Conservation (phyloP, 2,113 vertebrate genomes). For the Nansenia antarctica region DNA sequence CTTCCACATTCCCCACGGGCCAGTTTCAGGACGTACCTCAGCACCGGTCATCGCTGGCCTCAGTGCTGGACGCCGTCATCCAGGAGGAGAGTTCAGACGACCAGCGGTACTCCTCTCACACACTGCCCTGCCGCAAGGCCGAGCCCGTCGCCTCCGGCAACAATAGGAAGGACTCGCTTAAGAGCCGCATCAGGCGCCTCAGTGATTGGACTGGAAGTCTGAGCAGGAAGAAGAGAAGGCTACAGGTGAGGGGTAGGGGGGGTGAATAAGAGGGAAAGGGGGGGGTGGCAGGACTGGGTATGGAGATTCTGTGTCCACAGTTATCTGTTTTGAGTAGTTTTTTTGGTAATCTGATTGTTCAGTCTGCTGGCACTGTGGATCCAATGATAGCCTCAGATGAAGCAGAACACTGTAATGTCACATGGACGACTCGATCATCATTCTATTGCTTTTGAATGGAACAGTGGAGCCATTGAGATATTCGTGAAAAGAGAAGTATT, state of each 20-base stretch:
- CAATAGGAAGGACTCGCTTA: conserved; percentile 85
- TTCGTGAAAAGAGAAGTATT: neutral
- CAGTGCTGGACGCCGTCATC: conserved; percentile 73
- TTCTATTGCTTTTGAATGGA: neutral
- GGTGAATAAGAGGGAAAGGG: neutral
- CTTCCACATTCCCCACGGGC: conserved; percentile 62
- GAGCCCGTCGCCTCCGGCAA: conserved; percentile 65
- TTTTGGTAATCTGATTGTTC: neutral
- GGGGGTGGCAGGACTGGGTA: neutral
- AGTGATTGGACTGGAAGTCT: conserved; percentile 96
- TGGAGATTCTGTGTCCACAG: neutral
- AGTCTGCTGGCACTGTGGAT: neutral
- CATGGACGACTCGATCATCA: neutral
- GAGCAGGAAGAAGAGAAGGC: conserved; percentile 88
- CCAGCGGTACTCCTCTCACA: conserved; percentile 78
- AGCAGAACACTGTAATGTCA: neutral
- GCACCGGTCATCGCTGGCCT: conserved; percentile 70
- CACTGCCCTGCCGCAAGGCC: conserved; percentile 81
- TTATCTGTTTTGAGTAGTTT: neutral
- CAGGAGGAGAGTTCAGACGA: conserved; percentile 67
- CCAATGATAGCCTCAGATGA: neutral
- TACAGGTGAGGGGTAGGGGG: conserved; percentile 78
- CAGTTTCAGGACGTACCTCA: conserved; percentile 63
- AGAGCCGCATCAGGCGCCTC: conserved; percentile 86
- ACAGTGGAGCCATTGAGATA: neutral